Percentiles rank a stretch among this genome's conserved stretches.
Evolutionary conservation across 2,888 invertebrate species (phyloP).

Genomic region (Zygaena filipendulae): DNA sequence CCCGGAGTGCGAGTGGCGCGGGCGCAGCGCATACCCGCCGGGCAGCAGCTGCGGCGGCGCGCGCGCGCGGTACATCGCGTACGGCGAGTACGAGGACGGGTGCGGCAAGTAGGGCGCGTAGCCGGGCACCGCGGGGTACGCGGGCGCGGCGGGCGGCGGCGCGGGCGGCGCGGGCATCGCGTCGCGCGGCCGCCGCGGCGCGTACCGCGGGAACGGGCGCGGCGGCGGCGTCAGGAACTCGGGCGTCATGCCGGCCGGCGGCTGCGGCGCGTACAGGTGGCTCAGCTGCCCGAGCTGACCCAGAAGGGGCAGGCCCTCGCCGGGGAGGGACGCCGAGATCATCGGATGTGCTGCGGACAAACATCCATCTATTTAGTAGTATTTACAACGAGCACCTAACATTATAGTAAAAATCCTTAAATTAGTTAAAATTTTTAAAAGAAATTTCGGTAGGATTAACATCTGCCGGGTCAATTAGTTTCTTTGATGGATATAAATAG

Average conservation of each 20-base stretch:
- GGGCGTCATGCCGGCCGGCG: slow-evolving; percentile 57
- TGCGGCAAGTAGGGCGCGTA: slow-evolving; percentile 57
- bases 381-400: no score
- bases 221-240: slow-evolving; percentile 76
- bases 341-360: slow-evolving; percentile 66
- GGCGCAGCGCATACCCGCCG: slow-evolving; percentile 39
- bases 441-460: no score
- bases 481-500: slow-evolving; percentile 24
- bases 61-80: slow-evolving; percentile 45
- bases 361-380: no score
- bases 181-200: slow-evolving; percentile 43
- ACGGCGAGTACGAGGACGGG: slow-evolving; percentile 48
- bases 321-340: slow-evolving; percentile 75
- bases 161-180: slow-evolving; percentile 39
- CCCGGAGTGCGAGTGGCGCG: slow-evolving; percentile 42
- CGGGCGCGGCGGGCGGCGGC: slow-evolving; percentile 29
- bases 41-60: slow-evolving; percentile 44
- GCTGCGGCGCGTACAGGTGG: slow-evolving; percentile 67
- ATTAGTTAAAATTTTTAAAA: no score
- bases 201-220: slow-evolving; percentile 68
- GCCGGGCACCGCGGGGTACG: slow-evolving; percentile 37
- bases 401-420: no score
- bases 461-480: no score
- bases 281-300: slow-evolving; percentile 67
- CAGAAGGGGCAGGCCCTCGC: slow-evolving; percentile 72